Evolutionary conservation across 1,140 invertebrate genomes (phyloP).

Genomic region (Lordiphosa collinella): DNA sequence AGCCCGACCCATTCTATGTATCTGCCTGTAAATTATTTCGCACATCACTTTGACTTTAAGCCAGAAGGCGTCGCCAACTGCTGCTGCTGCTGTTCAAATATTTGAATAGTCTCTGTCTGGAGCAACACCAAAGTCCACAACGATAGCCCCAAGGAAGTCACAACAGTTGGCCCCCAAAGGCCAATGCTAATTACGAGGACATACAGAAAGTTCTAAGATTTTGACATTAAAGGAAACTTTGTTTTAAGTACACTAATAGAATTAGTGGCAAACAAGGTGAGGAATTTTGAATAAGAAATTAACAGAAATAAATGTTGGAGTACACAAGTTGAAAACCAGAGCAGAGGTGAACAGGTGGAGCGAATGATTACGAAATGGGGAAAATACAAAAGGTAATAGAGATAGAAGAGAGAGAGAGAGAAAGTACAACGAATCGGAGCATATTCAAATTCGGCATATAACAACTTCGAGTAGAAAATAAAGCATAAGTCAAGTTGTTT

Average conservation of each 20-base stretch:
- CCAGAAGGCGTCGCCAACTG: not conserved
- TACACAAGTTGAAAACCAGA: too few relatives aligned
- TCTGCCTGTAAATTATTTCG: slow-evolving; percentile 3
- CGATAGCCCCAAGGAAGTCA: not conserved
- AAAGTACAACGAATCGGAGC: too few relatives aligned
- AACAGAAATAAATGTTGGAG: not conserved
- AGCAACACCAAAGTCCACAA: too few relatives aligned
- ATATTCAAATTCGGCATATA: too few relatives aligned
- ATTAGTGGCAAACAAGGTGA: not conserved
- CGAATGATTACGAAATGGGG: too few relatives aligned
- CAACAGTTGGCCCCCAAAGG: not conserved
- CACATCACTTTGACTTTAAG: not conserved
- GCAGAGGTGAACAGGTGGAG: too few relatives aligned
- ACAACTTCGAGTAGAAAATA: too few relatives aligned
- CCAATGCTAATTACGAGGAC: not conserved
- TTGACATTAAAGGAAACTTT: not conserved
- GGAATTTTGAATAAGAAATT: not conserved
- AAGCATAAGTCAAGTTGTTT: too few relatives aligned
- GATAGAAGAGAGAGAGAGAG: too few relatives aligned
- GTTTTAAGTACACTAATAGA: slow-evolving; percentile 3
- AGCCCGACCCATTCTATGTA: slow-evolving; percentile 1
- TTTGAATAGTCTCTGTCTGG: not conserved
- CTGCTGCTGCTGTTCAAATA: slow-evolving; percentile 1
- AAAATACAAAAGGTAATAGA: too few relatives aligned
- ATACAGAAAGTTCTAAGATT: not conserved